phyloP scores from a whole-genome alignment of 2,797 vertebrate genomes.

The Microhierax caerulescens region DNA sequence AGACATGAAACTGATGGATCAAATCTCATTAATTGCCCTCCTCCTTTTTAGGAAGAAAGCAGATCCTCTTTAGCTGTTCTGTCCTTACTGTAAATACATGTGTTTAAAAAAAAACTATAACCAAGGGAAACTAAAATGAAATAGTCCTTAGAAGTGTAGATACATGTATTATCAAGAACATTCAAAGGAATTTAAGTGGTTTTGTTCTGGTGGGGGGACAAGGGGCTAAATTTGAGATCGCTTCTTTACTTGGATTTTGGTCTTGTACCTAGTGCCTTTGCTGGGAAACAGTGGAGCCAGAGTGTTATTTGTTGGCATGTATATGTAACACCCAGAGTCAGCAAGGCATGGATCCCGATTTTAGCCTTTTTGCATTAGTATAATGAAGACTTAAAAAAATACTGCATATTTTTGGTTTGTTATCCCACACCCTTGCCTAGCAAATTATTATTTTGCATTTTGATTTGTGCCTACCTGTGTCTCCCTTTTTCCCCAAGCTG shows the following conservation, averaged over 20 bases:
- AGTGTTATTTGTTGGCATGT: neutral
- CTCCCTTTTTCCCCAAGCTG: neutral
- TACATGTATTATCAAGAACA: neutral
- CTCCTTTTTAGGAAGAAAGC: neutral
- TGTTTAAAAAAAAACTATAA: neutral
- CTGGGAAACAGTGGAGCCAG: neutral
- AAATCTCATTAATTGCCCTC: neutral
- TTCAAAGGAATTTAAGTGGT: neutral
- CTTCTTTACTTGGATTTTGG: neutral
- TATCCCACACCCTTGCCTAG: neutral
- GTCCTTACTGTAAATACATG: neutral
- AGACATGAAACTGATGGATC: fast-evolving
- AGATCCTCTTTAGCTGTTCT: neutral
- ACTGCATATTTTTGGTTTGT: neutral
- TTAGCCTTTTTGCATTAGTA: neutral
- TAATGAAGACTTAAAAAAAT: neutral
- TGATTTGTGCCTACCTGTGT: neutral
- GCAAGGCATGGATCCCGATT: neutral
- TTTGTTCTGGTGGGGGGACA: neutral
- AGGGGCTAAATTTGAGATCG: neutral
- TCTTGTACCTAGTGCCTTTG: neutral
- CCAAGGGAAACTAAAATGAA: neutral
- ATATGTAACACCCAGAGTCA: neutral
- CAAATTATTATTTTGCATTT: neutral
- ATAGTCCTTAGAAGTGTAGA: neutral